A percentile compares a stretch with the other conserved stretches of the same genome.
Conservation (phyloP, 2,888 invertebrate species). For the Pycnomerus fuliginosus region DNA sequence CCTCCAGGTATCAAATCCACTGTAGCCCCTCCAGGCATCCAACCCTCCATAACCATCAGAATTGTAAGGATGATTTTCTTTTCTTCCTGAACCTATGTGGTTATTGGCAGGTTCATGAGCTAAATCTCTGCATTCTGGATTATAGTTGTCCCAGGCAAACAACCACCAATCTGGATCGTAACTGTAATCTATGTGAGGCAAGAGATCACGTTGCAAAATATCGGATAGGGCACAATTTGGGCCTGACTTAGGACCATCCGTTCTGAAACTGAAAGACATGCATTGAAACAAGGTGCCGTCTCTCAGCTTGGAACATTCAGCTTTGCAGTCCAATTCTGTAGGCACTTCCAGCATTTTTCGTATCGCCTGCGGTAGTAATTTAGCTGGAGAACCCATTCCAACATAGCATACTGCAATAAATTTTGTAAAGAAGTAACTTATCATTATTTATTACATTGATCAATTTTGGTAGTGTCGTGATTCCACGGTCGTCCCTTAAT, state of each 20-base stretch:
- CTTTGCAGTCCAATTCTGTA: slow-evolving; percentile 68
- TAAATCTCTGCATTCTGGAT: slow-evolving; percentile 62
- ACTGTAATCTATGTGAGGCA: slow-evolving; percentile 71
- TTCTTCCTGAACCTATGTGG: slow-evolving; percentile 19
- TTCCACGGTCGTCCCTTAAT: slow-evolving; percentile 41
- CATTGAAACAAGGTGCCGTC: slow-evolving; percentile 65
- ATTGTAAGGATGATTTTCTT: slow-evolving; percentile 22
- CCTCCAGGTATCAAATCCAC: slow-evolving; percentile 60
- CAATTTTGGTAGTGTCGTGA: slow-evolving; percentile 36
- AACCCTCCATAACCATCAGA: slow-evolving; percentile 24
- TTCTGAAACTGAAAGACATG: slow-evolving; percentile 73
- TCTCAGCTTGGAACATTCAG: slow-evolving; percentile 62
- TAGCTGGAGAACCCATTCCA: slow-evolving; percentile 75
- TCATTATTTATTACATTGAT: slow-evolving; percentile 43
- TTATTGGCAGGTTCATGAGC: slow-evolving; percentile 31
- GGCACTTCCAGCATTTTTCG: slow-evolving; percentile 65
- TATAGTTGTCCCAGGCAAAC: slow-evolving; percentile 78
- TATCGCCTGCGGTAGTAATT: slow-evolving; percentile 64
- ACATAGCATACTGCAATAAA: slow-evolving; percentile 68
- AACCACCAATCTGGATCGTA: slow-evolving; percentile 69
- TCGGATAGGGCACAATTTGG: slow-evolving; percentile 78
- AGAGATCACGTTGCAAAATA: slow-evolving; percentile 72
- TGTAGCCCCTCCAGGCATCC: no score
- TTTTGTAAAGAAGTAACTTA: no score
- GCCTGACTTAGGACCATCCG: slow-evolving; percentile 24